phyloP scores from a whole-genome alignment of 2,797 vertebrate genomes.

The Zalophus californianus region DNA sequence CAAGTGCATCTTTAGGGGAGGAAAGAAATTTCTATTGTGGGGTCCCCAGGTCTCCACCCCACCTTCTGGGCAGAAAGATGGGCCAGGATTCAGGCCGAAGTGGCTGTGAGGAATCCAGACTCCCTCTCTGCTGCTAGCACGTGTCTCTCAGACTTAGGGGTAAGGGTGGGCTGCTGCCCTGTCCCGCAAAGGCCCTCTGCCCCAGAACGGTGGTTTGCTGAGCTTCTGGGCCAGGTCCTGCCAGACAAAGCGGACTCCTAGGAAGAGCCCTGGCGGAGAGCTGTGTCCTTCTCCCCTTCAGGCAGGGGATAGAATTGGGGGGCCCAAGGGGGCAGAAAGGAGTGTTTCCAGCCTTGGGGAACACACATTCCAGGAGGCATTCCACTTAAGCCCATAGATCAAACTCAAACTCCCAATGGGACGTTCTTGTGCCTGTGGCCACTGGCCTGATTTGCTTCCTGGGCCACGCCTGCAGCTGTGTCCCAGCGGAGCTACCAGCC shows the following conservation, averaged over 20 bases:
- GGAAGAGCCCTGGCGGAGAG: neutral
- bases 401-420: neutral
- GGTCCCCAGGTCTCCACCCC: neutral
- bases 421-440: slow-evolving; percentile 5
- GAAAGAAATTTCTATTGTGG: neutral
- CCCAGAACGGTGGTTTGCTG: neutral
- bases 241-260: neutral
- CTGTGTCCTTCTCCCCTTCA: neutral
- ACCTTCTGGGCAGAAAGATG: neutral
- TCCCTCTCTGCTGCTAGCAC: neutral
- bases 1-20: neutral
- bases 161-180: neutral
- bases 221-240: neutral
- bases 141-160: neutral
- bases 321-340: neutral
- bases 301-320: neutral
- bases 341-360: neutral
- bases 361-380: neutral
- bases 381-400: neutral
- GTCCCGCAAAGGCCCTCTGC: neutral
- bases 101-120: neutral
- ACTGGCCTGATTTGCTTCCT: slow-evolving; percentile 57
- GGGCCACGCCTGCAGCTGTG: slow-evolving; percentile 64
- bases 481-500: slow-evolving; percentile 75
- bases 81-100: neutral